Base-by-base conservation (phyloP, 2,797 vertebrate genomes). In the Gorsachius magnificus region DNA sequence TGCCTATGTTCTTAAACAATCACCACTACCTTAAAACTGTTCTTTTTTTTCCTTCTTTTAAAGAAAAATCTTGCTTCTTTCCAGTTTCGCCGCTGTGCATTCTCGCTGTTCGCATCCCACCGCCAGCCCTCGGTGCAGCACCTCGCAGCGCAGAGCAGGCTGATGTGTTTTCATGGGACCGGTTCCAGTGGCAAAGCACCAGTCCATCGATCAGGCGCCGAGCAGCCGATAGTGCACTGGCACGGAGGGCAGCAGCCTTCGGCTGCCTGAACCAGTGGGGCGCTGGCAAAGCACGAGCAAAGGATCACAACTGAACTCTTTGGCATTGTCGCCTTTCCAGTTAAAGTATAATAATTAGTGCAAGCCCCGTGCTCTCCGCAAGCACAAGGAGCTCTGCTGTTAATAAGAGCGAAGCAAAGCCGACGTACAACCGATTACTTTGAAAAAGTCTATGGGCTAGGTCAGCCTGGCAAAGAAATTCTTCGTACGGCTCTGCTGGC, bases 391-490 rank as follows among this genome's bases (percentile, higher is more conserved):
- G 79, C 87, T 90, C 54, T 41, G 83, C 93, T 90, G 80, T 63
- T 74, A 83, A 56, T 13, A 60, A 33, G 74, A 84, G 93, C 74
- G 56, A 86, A 91, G 93, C 14, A 2, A 69, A 90, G 76, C 51
- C 4, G 4, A 75, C 5, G 14, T 56, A 64, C 54, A 79, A 79
- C 83, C 1, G 31, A 45, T 63, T 50, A 70, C 92, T 96, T 85
- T 83, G 92, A 89, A 80, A 57, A 50, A 83, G 84, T 90, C 89
- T 86, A 45, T 1, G 50, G 92, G 86, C 90, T 87, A 57, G 94
- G 95, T 96, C 95, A 96, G 95, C 92, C 95, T 95, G 93, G 93
- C 94, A 94, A 72, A 83, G 86, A 92, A 93, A 94, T 83, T 46
- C 94, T 64, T 89, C 53, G 60, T 87, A 90, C 90, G 7, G 90